A percentile compares a stretch with the other conserved stretches of the same genome.
phyloP scores from a whole-genome alignment of 2,113 vertebrate species.

The Thunnus thynnus region DNA sequence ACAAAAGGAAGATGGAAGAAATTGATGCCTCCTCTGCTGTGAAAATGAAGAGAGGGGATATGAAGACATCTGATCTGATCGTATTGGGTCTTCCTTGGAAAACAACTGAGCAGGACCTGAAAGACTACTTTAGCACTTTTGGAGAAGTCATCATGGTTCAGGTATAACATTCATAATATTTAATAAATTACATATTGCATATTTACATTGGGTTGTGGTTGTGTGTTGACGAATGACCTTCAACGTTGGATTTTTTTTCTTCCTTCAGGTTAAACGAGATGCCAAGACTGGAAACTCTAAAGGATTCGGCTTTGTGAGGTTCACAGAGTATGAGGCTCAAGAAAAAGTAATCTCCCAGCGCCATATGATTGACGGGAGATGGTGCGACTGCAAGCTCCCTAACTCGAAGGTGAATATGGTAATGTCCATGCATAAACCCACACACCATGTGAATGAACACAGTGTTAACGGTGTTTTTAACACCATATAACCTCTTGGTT shows the following conservation, averaged over 20 bases:
- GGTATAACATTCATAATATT: slow-evolving; percentile 79
- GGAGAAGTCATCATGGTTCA: slow-evolving; percentile 99
- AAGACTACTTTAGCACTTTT: slow-evolving; percentile 98
- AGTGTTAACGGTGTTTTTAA: not conserved
- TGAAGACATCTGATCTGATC: slow-evolving; percentile 98
- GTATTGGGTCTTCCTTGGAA: slow-evolving; percentile 98
- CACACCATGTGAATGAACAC: not conserved
- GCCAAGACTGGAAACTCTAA: slow-evolving; percentile 97
- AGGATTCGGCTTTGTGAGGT: slow-evolving; percentile 98
- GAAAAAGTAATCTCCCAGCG: slow-evolving; percentile 97
- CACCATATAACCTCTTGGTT: not conserved
- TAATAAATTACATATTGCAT: not conserved
- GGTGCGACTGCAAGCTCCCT: slow-evolving; percentile 99
- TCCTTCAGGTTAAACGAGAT: slow-evolving; percentile 94
- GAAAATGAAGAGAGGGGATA: slow-evolving; percentile 97
- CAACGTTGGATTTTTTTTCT: not conserved
- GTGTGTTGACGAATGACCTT: not conserved
- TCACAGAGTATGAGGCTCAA: slow-evolving; percentile 97
- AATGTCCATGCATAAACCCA: slow-evolving; percentile 53
- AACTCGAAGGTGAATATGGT: slow-evolving; percentile 95
- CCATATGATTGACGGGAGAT: slow-evolving; percentile 99
- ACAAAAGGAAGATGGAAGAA: slow-evolving; percentile 99
- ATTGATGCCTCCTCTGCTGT: slow-evolving; percentile 96
- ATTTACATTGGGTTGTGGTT: not conserved
- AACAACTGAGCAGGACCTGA: slow-evolving; percentile 96